Evolutionary conservation across 2,113 vertebrate species (phyloP), one percentile per base, ranked within the genome.

Genomic region (Rhinoderma darwinii): DNA sequence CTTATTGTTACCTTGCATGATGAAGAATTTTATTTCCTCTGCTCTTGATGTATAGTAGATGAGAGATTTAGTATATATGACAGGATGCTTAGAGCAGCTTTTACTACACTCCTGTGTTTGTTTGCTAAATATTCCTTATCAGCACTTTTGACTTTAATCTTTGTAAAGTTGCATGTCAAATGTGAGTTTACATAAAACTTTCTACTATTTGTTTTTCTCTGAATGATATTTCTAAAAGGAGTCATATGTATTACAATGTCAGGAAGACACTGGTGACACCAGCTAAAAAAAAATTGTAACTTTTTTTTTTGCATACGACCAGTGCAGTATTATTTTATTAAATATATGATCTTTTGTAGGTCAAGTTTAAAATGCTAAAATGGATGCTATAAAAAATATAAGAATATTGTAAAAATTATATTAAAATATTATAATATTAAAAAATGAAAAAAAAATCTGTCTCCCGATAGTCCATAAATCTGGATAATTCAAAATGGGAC

Each of bases 21-120:
- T 70, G 66, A 86, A 70, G 70, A 79, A 73, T 73, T 73, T 51
- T 74, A 73, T 86, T 86, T 61, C 84, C 51, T 30, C 35, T 27
- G 63, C 50, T 72, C 66, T 30, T 86, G 85, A 86, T 86, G 68
- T 86, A 82, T 81, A 74, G 77, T 59, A 81, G 50, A 73, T 86
- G 35, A 35, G 77, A 86, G 77, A 82, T 86, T 82, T 81, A 80
- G 32, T 81, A 37, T 82, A 86, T 86, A 74, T 86, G 85, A 86
- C 85, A 86, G 85, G 59, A 86, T 82, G 85, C 85, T 86, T 81
- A 74, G 77, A 86, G 50, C 77, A 86, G 85, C 85, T 73, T 70
- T 86, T 86, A 82, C 66, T 30, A 5, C 9, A 39, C 66, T 86
- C 39, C 59, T 82, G 35, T 37, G 50, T 86, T 44, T 81, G 66